These are phyloP conservation scores for Formica selysi DNA, from an alignment of 1,140 invertebrate species.

Conservation along the genomic window DNA sequence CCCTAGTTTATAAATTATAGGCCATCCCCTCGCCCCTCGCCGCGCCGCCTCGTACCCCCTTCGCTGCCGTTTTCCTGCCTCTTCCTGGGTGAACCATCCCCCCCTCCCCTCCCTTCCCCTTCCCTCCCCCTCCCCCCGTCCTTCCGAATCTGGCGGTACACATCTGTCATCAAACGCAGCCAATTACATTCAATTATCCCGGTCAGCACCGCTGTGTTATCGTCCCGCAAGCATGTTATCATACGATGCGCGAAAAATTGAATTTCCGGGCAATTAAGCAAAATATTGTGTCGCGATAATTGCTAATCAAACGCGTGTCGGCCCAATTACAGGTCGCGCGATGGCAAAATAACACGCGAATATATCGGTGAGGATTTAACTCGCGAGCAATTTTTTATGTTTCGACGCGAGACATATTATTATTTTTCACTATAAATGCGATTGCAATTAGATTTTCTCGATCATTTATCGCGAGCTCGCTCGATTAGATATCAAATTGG, in stretches of 20 bases:
- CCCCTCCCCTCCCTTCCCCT: neutral
- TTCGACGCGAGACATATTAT: neutral
- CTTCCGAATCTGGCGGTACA: constrained; percentile 71
- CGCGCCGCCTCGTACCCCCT: neutral
- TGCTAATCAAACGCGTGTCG: constrained; percentile 57
- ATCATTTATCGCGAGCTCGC: neutral
- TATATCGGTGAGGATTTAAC: neutral
- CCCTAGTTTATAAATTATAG: constrained; percentile 87
- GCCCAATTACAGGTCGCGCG: constrained; percentile 16
- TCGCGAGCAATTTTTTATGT: neutral
- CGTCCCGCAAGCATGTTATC: constrained; percentile 18
- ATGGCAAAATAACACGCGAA: neutral
- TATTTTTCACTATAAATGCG: neutral
- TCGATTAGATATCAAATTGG: constrained; percentile 35
- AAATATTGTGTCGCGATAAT: constrained; percentile 54
- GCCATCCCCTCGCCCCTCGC: constrained; percentile 71
- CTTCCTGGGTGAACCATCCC: neutral
- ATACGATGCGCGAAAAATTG: constrained; percentile 38
- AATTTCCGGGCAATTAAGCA: constrained; percentile 47
- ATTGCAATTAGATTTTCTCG: neutral
- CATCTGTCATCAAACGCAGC: constrained; percentile 83
- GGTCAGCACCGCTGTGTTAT: constrained; percentile 40
- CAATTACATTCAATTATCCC: constrained; percentile 81
- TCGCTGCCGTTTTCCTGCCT: neutral
- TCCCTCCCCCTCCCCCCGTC: neutral